phyloP scores from a whole-genome alignment of 2,888 invertebrate genomes.

The Spisula subtruncata region DNA sequence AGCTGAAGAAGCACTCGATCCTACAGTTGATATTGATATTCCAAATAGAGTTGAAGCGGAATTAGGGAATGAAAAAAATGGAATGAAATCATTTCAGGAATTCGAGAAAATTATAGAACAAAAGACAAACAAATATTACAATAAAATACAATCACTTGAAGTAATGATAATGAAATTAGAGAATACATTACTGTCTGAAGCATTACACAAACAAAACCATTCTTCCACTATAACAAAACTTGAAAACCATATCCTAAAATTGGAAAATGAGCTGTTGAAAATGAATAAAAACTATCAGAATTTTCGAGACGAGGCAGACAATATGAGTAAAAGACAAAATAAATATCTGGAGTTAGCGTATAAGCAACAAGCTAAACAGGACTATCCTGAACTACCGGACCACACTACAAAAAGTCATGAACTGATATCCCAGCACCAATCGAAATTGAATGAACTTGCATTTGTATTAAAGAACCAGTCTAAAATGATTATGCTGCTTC shows the following conservation, averaged over 20 bases:
- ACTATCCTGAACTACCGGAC: conserved; percentile 60
- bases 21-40: too few species aligned
- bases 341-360: conserved; percentile 77
- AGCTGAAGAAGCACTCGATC: too few species aligned
- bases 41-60: background rate
- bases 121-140: conserved; percentile 74
- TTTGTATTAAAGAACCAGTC: conserved; percentile 78
- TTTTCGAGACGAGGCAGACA: conserved; percentile 78
- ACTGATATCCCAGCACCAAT: conserved; percentile 78
- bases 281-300: conserved; percentile 80
- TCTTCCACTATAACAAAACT: conserved; percentile 76
- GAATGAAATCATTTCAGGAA: background rate
- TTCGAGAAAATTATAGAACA: conserved; percentile 43
- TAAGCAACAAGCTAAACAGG: conserved; percentile 53
- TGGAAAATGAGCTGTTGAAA: conserved; percentile 83
- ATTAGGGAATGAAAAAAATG: background rate
- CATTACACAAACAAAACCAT: conserved; percentile 79
- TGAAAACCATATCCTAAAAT: conserved; percentile 82
- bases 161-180: conserved; percentile 83
- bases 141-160: conserved; percentile 81
- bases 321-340: conserved; percentile 73
- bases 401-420: conserved; percentile 70
- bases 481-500: conserved; percentile 69
- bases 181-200: conserved; percentile 81
- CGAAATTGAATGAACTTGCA: conserved; percentile 76